Evolutionary conservation across 23 tunicate species (phyloP), one percentile per base, ranked within the genome.

Genomic region (Ciona savignyi): DNA sequence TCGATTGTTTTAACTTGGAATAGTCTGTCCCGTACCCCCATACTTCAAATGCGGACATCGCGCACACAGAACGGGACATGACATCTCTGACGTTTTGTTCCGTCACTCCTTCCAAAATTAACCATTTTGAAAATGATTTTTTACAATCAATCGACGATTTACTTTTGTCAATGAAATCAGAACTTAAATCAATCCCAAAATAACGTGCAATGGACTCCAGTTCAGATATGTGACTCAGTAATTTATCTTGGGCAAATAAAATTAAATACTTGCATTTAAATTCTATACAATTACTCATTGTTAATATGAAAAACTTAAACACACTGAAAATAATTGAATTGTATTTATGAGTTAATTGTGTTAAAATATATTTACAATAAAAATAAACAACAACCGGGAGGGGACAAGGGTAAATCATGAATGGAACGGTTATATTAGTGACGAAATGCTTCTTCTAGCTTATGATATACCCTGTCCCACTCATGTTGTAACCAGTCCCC

Each of bases 21-120:
- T 71, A 75, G 28, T 35, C 68, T 11, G 34, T 31, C 0, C 97
- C 97, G 61, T 25, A 29, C 23, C 91, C 97, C 97, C 97, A 91
- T 0, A 91, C 33, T 75, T 91, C 97, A 80, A 51, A 81, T 2
- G 86, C 91, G 67, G 62, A 42, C 51, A 74, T 85, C 19, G 70
- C 70, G 4, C 79, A 69, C 63, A 91, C 74, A 0, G 80, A 67
- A 21, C 97, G 76, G 2, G 97, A 80, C 77, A 91, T 65, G 11
- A 91, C 27, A 11, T 56, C 28, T 66, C 34, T 76, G 0, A 91
- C 86, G 3, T 76, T 68, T 4, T 80, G 78, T 67, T 85, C 86
- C 35, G 49, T 30, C 4, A 75, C 15, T 42, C 15, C 56, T 42
- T 42, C 11, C 15, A 42, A 42, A 42, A 42, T 42, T 42, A 42